Evolutionary conservation across 2,888 invertebrate species (phyloP).

Genomic region (Taphrorychus bicolor): DNA sequence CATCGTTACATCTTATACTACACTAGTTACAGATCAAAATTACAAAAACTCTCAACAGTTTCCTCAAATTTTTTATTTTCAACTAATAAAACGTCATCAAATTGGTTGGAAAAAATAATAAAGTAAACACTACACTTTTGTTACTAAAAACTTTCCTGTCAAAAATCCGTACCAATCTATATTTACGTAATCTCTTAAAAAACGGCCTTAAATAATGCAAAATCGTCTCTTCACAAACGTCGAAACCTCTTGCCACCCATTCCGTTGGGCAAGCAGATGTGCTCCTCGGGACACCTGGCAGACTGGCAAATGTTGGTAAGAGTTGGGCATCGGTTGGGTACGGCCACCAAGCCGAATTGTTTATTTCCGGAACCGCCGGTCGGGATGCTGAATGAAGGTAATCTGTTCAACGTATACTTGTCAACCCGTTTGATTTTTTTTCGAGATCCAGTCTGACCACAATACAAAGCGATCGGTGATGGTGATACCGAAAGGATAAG

Average conservation of each 20-base stretch:
- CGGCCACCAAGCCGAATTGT: conserved; percentile 87
- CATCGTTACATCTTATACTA: too few species aligned
- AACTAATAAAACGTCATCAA: too few species aligned
- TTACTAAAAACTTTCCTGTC: too few species aligned
- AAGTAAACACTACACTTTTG: too few species aligned
- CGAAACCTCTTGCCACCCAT: conserved; percentile 71
- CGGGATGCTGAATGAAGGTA: conserved; percentile 71
- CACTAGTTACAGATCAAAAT: too few species aligned
- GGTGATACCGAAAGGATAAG: conserved; percentile 93
- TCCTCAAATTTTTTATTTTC: too few species aligned
- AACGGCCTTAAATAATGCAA: conserved; percentile 44
- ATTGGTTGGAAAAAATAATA: too few species aligned
- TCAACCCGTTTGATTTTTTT: conserved; percentile 81
- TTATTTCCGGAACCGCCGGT: conserved; percentile 85
- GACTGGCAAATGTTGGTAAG: conserved; percentile 80
- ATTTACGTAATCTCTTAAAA: too few species aligned
- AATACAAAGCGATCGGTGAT: conserved; percentile 83
- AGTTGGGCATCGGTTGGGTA: conserved; percentile 80
- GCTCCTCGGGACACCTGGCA: conserved; percentile 77
- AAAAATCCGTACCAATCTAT: too few species aligned
- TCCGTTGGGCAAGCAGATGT: conserved; percentile 83
- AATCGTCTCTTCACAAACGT: too few species aligned
- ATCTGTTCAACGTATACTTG: conserved; percentile 64
- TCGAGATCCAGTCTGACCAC: conserved; percentile 98
- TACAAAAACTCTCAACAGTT: too few species aligned